A percentile compares a stretch with the other conserved stretches of the same genome.
These are phyloP conservation scores for Syngnathus scovelli DNA, from an alignment of 2,113 vertebrate genomes.

Conservation along the genomic window DNA sequence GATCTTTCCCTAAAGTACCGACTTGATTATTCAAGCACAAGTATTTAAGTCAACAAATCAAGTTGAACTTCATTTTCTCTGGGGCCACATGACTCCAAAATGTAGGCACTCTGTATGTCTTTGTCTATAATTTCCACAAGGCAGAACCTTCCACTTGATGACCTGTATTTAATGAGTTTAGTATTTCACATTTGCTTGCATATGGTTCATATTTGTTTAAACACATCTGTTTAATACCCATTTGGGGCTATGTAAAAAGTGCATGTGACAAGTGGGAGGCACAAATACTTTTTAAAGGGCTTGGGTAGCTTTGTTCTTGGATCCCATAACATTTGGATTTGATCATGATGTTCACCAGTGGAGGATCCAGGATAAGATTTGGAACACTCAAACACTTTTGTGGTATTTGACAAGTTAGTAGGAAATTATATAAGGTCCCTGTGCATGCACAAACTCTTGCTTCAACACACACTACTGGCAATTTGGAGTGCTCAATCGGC, in stretches of 20 bases:
- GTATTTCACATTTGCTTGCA: not conserved
- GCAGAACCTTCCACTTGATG: not conserved
- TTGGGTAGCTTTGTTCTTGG: not conserved
- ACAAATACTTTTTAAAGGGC: not conserved
- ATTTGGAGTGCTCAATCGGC: too few relatives aligned
- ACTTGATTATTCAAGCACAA: not conserved
- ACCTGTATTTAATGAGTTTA: conserved; percentile 4
- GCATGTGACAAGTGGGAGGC: not conserved
- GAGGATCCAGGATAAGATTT: not conserved
- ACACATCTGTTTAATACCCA: conserved; percentile 1
- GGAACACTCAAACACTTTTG: not conserved
- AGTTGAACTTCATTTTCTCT: not conserved
- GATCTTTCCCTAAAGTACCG: conserved; percentile 1
- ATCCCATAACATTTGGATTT: not conserved
- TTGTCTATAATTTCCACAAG: not conserved
- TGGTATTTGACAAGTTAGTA: not conserved
- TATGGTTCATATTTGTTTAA: conserved; percentile 1
- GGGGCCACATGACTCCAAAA: not conserved
- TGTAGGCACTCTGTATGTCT: not conserved
- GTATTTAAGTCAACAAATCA: conserved; percentile 2
- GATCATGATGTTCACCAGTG: conserved; percentile 9
- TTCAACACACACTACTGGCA: too few relatives aligned
- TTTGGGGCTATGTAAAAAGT: not conserved
- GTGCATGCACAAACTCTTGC: not conserved
- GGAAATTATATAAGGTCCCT: not conserved